Percentiles rank a stretch among this genome's conserved stretches.
phyloP scores from a whole-genome alignment of 1,140 invertebrate genomes.

The Listronotus oregonensis region DNA sequence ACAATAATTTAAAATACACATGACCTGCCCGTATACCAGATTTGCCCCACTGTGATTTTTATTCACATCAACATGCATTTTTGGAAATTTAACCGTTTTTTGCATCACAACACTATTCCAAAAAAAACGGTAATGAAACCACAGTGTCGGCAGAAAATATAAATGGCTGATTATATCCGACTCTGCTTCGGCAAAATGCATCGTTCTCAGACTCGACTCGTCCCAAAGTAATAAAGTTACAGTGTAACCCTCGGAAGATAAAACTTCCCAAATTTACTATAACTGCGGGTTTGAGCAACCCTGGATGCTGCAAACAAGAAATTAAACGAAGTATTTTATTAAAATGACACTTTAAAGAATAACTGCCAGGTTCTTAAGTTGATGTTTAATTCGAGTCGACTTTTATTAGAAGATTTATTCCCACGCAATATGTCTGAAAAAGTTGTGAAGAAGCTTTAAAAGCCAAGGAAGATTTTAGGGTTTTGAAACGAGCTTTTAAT shows the following conservation, averaged over 20 bases:
- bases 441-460: too few relatives aligned
- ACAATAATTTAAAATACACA: too few relatives aligned
- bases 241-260: slow-evolving; percentile 28
- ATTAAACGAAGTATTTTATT: slow-evolving; percentile 30
- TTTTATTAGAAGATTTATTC: slow-evolving; percentile 18
- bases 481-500: too few relatives aligned
- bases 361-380: slow-evolving; percentile 15
- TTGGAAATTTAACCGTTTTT: too few relatives aligned
- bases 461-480: too few relatives aligned
- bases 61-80: too few relatives aligned
- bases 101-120: too few relatives aligned
- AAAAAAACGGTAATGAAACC: too few relatives aligned
- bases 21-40: too few relatives aligned
- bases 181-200: neutral
- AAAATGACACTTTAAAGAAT: slow-evolving; percentile 28
- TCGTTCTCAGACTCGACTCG: neutral
- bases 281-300: slow-evolving; percentile 33
- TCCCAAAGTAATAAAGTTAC: slow-evolving; percentile 23
- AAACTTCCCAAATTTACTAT: slow-evolving; percentile 35
- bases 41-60: too few relatives aligned
- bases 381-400: slow-evolving; percentile 16
- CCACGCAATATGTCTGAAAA: slow-evolving; percentile 9
- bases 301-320: slow-evolving; percentile 34
- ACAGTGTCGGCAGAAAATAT: neutral
- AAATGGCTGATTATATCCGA: slow-evolving; percentile 6